phyloP scores from a whole-genome alignment of 2,888 invertebrate species.

The Athalia circularis region DNA sequence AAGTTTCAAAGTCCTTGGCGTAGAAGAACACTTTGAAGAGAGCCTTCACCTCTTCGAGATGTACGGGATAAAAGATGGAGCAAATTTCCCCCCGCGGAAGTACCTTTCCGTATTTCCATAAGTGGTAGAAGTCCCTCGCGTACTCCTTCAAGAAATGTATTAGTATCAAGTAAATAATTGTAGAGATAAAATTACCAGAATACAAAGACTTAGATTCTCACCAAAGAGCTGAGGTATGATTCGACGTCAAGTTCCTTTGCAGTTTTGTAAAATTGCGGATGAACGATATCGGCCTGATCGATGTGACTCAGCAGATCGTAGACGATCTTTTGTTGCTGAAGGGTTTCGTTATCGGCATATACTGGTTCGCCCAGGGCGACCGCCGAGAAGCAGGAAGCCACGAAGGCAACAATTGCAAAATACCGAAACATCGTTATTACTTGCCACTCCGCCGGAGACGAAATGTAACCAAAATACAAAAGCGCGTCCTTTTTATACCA shows the following conservation, averaged over 20 bases:
- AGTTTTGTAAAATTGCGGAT: conserved; percentile 54
- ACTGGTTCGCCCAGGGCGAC: neutral
- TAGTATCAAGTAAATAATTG: neutral
- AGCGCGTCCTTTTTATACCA: neutral
- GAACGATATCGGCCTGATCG: conserved; percentile 63
- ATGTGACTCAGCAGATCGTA: conserved; percentile 75
- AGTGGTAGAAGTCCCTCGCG: conserved; percentile 72
- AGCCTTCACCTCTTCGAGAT: conserved; percentile 75
- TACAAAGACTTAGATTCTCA: conserved; percentile 58
- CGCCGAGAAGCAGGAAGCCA: neutral
- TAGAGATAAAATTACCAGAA: conserved; percentile 53
- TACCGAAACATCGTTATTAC: neutral
- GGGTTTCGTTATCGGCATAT: conserved; percentile 65
- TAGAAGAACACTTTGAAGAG: conserved; percentile 78
- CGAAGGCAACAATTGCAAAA: neutral
- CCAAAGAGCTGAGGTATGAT: conserved; percentile 55
- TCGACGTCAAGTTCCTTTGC: conserved; percentile 61
- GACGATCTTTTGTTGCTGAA: conserved; percentile 74
- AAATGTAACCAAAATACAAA: neutral
- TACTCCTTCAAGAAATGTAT: conserved; percentile 62
- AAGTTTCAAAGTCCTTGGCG: conserved; percentile 79
- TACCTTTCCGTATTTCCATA: conserved; percentile 69
- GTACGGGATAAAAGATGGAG: conserved; percentile 65
- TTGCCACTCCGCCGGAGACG: neutral
- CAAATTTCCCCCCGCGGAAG: conserved; percentile 67